Conservation (phyloP, 2,797 vertebrate species). For the Mormyrus hasselquistii region DNA sequence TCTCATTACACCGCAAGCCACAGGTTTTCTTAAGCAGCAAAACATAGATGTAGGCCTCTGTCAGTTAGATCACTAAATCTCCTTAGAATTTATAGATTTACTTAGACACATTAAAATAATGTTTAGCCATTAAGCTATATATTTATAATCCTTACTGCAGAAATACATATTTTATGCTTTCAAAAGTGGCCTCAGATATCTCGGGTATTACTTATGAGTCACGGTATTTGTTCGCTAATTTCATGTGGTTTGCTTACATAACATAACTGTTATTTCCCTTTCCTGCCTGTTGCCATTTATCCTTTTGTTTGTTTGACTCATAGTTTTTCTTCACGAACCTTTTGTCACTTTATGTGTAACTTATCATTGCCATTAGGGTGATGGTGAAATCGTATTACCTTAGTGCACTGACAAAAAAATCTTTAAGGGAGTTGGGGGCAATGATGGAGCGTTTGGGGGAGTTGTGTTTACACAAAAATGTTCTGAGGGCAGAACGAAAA, state of each 20-base stretch:
- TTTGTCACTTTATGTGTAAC: neutral
- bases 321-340: neutral
- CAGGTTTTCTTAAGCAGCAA: neutral
- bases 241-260: neutral
- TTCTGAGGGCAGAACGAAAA: neutral
- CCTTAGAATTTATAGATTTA: neutral
- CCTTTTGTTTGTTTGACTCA: neutral
- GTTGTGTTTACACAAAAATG: neutral
- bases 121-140: neutral
- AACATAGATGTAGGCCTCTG: neutral
- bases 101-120: neutral
- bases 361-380: neutral
- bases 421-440: neutral
- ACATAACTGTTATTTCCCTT: neutral
- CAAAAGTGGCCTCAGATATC: neutral
- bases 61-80: neutral
- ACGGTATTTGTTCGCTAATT: neutral
- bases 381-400: neutral
- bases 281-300: neutral
- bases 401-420: neutral
- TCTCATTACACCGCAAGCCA: neutral
- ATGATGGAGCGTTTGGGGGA: neutral
- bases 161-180: neutral
- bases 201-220: neutral
- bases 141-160: neutral